These are phyloP conservation scores for Azemiops feae DNA, from an alignment of 2,113 vertebrate genomes.

Conservation along the genomic window DNA sequence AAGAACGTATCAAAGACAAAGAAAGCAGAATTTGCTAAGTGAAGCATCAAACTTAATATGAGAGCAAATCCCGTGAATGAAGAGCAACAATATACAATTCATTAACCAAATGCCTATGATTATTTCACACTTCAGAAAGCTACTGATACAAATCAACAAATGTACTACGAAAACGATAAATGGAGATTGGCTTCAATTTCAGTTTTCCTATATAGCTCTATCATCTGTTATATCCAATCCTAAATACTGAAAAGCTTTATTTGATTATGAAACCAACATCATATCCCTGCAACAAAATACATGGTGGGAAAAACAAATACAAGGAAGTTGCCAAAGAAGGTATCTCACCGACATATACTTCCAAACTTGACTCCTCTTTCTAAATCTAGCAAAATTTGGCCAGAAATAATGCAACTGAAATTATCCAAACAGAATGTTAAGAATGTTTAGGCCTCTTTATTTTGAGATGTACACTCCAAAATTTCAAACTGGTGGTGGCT, in stretches of 20 bases:
- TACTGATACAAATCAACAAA: conserved; percentile 62
- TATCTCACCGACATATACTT: neutral
- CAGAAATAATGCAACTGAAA: neutral
- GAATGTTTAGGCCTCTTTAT: neutral
- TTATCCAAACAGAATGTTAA: neutral
- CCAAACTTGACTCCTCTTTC: neutral
- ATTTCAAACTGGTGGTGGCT: neutral
- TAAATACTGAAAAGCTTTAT: neutral
- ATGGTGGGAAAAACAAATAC: neutral
- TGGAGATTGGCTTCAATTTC: conserved; percentile 50
- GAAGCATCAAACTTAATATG: conserved; percentile 75
- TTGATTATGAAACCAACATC: neutral
- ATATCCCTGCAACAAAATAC: neutral
- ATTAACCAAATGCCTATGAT: conserved; percentile 71
- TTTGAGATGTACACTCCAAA: neutral
- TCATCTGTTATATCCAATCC: neutral
- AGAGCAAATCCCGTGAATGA: conserved; percentile 76
- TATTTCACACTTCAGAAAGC: conserved; percentile 73
- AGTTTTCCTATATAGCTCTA: neutral
- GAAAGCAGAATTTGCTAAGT: conserved; percentile 77
- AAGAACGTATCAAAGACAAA: conserved; percentile 68
- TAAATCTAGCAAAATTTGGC: neutral
- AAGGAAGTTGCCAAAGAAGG: neutral
- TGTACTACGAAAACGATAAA: conserved; percentile 51
- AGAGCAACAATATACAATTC: conserved; percentile 72